Evolutionary conservation across 2,113 vertebrate species (phyloP), one percentile per base, ranked within the genome.

Genomic region (Corythoichthys haematopterus): DNA sequence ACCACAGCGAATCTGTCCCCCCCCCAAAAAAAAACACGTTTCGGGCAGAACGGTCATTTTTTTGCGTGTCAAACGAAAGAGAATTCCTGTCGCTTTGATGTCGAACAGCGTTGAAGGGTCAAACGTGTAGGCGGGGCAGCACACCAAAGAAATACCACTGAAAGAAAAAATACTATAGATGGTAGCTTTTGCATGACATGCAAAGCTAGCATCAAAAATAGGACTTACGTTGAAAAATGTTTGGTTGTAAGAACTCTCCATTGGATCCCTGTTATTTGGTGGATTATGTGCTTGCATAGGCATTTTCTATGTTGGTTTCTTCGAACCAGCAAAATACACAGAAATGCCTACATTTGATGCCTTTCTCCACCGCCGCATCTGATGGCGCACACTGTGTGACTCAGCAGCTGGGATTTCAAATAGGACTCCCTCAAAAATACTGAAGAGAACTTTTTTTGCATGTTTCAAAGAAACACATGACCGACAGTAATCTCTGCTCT

Each of bases 211-310:
- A 28, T 28, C 20, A 28, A 28, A 28, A 28, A 28, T 28, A 28
- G 20, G 20, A 28, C 20, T 28, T 28, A 28, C 12, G 36, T 40
- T 55, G 71, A 58, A 56, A 69, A 71, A 82, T 72, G 60, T 85
- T 87, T 67, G 76, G 76, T 62, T 43, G 59, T 69, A 12, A 38
- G 65, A 74, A 67, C 74, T 81, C 66, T 38, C 40, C 4, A 28
- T 48, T 74, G 76, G 64, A 68, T 81, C 86, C 82, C 87, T 90
- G 85, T 90, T 71, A 90, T 90, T 90, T 86, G 51, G 70, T 76
- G 45, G 66, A 71, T 69, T 64, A 20, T 67, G 77, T 71, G 52
- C 55, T 71, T 36, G 47, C 55, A 73, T 16, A 46, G 45, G 67
- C 69, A 0, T 37, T 70, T 85, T 74, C 79, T 86, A 85, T 87